Base-by-base conservation (phyloP, 2,113 vertebrate genomes). In the Leucopsar rothschildi region DNA sequence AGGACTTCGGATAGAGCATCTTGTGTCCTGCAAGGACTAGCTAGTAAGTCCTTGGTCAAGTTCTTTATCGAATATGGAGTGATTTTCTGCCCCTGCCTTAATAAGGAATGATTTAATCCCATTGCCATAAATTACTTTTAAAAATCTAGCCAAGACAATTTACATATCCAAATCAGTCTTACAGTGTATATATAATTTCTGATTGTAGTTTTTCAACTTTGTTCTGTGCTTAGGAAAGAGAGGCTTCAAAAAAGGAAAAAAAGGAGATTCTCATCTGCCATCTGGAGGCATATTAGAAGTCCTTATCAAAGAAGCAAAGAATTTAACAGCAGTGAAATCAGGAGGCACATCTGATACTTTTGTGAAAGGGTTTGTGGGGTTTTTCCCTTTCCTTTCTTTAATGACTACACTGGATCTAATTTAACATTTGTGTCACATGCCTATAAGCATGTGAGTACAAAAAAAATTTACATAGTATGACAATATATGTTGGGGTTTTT, bases 221-320 rank as follows among this genome's bases (percentile, higher is more conserved):
- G 17, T 90, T 86, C 45, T 77, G 37, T 55, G 21, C 76, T 17
- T 93, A 99, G 99, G 98, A 94, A 99, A 99, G 96, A 99, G 98
- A 86, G 96, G 97, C 14, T 98, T 99, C 93, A 98, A 98, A 95
- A 99, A 98, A 92, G 97, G 98, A 69, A 99, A 98, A 96, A 99
- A 98, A 92, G 96, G 97, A 77, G 98, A 97, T 66, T 95, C 98
- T 91, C 97, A 97, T 27, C 39, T 98, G 44, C 98, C 97, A 70
- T 98, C 98, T 97, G 99, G 99, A 94, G 99, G 99, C 89, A 98
- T 99, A 98, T 98, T 99, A 69, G 99, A 99, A 97, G 98, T 99
- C 56, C 95, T 99, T 61, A 98, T 99, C 90, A 99, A 99, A 97
- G 99, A 99, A 97, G 99, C 99, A 86, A 99, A 99, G 97, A 99